These are phyloP conservation scores for Anhinga anhinga DNA, from an alignment of 2,113 vertebrate genomes.

Conservation along the genomic window DNA sequence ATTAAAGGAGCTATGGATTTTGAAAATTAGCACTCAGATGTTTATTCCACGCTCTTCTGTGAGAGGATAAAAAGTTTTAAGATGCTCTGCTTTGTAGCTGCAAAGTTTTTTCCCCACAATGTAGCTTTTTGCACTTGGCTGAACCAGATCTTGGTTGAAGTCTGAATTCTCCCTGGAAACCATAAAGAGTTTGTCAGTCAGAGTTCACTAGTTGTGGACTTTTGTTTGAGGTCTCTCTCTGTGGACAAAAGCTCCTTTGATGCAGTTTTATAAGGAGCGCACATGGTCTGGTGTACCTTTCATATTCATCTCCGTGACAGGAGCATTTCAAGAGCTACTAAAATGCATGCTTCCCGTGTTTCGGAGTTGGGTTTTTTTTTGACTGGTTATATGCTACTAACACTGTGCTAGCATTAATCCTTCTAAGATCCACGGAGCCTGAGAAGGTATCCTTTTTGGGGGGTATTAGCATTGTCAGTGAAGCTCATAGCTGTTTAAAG, in stretches of 20 bases:
- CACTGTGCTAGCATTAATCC: not conserved
- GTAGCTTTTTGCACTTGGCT: not conserved
- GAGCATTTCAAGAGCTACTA: not conserved
- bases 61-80: not conserved
- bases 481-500: not conserved
- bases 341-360: not conserved
- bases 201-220: not conserved
- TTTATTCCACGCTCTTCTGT: not conserved
- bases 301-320: not conserved
- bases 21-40: not conserved
- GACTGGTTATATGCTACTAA: not conserved
- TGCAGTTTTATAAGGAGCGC: not conserved
- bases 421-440: not conserved
- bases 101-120: not conserved
- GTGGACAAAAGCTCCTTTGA: not conserved
- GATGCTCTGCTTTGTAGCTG: not conserved
- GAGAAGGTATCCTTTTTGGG: not conserved
- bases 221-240: not conserved
- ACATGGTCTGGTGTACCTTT: not conserved
- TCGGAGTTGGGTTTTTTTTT: not conserved
- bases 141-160: not conserved
- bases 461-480: not conserved
- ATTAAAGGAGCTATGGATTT: not conserved
- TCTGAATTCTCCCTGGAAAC: not conserved
- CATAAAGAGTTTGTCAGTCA: not conserved